phyloP scores from a whole-genome alignment of 1,140 invertebrate genomes.

The Calephelis nemesis region DNA sequence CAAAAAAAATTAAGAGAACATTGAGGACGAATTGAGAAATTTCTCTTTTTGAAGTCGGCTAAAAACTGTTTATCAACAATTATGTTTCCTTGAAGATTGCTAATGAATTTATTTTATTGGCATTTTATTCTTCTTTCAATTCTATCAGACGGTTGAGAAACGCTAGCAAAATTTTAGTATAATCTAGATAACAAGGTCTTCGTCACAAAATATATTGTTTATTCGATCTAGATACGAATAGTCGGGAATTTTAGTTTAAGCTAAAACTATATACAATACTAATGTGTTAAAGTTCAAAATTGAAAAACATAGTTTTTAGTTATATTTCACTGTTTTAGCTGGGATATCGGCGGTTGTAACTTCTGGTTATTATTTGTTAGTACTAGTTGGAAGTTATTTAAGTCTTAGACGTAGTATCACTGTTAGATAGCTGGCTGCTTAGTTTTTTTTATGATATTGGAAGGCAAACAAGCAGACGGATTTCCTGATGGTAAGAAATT shows the following conservation, averaged over 20 bases:
- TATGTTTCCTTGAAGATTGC: neutral
- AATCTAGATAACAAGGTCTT: constrained; percentile 3
- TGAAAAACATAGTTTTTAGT: neutral
- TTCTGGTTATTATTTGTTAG: too few species aligned
- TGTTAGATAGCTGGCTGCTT: too few species aligned
- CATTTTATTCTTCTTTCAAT: neutral
- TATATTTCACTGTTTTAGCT: neutral
- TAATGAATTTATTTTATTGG: constrained; percentile 5
- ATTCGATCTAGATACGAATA: constrained; percentile 8
- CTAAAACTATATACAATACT: neutral
- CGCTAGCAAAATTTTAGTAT: constrained; percentile 5
- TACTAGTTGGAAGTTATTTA: too few species aligned
- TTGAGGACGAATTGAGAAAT: too few species aligned
- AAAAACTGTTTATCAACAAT: too few species aligned
- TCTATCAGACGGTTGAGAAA: neutral
- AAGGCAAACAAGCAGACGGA: too few species aligned
- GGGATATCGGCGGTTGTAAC: neutral
- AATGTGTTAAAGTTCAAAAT: neutral
- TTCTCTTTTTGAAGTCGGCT: too few species aligned
- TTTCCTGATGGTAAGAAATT: too few species aligned
- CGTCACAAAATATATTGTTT: constrained; percentile 8
- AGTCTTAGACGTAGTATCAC: neutral
- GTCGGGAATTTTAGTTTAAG: neutral
- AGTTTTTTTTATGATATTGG: too few species aligned
- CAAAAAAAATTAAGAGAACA: too few species aligned